Conservation (phyloP, 2,888 invertebrate species). For the Drosophila demipolita region DNA sequence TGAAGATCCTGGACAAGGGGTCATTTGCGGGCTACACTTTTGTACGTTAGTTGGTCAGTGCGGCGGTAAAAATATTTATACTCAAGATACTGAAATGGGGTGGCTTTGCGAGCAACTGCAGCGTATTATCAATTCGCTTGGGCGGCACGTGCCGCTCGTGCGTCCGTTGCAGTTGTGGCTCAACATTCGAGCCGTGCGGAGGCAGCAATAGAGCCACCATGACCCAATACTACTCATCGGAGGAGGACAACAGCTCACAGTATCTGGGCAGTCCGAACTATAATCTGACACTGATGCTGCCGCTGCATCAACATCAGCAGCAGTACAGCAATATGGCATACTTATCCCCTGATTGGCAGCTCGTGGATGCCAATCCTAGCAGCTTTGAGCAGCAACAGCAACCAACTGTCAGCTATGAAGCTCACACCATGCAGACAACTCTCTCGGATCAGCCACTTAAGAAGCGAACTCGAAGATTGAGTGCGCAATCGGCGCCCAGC, state of each 20-base stretch:
- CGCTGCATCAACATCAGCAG: conserved; percentile 20
- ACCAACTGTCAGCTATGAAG: conserved; percentile 1
- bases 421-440: background rate
- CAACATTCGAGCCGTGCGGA: conserved; percentile 67
- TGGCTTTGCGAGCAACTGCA: conserved; percentile 45
- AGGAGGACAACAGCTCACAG: conserved; percentile 82
- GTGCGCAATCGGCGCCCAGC: conserved; percentile 16
- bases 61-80: conserved; percentile 76
- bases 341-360: conserved; percentile 68
- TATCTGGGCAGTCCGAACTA: conserved; percentile 81
- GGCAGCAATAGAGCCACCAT: conserved; percentile 37
- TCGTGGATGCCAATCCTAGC: conserved; percentile 40
- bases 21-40: conserved; percentile 69
- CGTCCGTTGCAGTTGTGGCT: conserved; percentile 65
- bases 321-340: conserved; percentile 38
- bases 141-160: conserved; percentile 56
- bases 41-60: conserved; percentile 68
- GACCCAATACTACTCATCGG: conserved; percentile 80
- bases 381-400: conserved; percentile 24
- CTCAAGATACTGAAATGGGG: conserved; percentile 51
- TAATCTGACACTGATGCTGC: conserved; percentile 43
- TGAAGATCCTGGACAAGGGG: conserved; percentile 73
- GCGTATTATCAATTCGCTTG: conserved; percentile 13
- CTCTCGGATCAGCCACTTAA: conserved; percentile 26
- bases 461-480: conserved; percentile 29